Conservation (phyloP, 2,888 invertebrate species). For the Apotomis betuletana region DNA sequence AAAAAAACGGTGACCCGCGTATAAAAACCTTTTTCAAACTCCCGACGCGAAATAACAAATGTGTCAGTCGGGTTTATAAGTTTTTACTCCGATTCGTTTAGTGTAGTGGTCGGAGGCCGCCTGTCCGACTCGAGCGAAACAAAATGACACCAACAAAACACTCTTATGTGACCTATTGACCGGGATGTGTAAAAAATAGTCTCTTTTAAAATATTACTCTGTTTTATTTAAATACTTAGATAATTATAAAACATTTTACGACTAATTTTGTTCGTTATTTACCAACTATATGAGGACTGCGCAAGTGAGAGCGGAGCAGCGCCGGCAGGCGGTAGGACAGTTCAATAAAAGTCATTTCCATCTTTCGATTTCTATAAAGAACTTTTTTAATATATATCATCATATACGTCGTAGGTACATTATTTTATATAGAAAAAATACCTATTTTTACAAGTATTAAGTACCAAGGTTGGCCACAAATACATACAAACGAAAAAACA, state of each 20-base stretch:
- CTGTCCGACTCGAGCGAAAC: no score
- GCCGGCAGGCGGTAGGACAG: slow-evolving; percentile 53
- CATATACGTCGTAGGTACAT: slow-evolving; percentile 81
- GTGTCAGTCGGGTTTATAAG: slow-evolving; percentile 51
- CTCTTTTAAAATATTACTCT: slow-evolving; percentile 77
- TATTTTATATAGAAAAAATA: slow-evolving; percentile 83
- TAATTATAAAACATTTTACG: slow-evolving; percentile 77
- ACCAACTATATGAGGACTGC: slow-evolving; percentile 60
- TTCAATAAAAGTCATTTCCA: slow-evolving; percentile 76
- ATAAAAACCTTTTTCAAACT: slow-evolving; percentile 29
- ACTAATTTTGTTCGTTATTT: slow-evolving; percentile 70
- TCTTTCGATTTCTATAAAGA: slow-evolving; percentile 81
- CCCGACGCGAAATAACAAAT: slow-evolving; percentile 50
- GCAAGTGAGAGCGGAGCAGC: slow-evolving; percentile 39
- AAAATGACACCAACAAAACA: slow-evolving; percentile 45
- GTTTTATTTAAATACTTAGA: slow-evolving; percentile 79
- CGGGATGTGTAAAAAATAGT: slow-evolving; percentile 72
- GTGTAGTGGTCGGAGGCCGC: slow-evolving; percentile 27
- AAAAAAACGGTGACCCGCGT: slow-evolving; percentile 42
- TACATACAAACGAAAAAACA: slow-evolving; percentile 81
- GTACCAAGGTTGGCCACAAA: slow-evolving; percentile 83
- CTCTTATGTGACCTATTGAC: slow-evolving; percentile 60
- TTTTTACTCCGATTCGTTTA: slow-evolving; percentile 47
- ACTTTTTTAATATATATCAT: slow-evolving; percentile 80
- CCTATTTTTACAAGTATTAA: slow-evolving; percentile 82